These are phyloP conservation scores for Zhuqinia jingwanae DNA, from an alignment of 2,888 invertebrate genomes.

Conservation along the genomic window DNA sequence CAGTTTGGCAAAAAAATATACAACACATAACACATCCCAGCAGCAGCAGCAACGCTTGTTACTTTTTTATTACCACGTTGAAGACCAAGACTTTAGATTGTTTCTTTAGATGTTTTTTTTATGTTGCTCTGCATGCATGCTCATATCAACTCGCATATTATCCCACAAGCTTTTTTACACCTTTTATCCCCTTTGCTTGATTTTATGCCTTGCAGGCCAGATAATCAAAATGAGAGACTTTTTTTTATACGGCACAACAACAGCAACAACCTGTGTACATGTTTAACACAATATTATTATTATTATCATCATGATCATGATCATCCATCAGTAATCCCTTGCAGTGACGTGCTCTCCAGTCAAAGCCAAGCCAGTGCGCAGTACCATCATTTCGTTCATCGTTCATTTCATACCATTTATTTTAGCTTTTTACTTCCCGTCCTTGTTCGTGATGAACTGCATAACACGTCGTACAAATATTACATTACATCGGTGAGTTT, in stretches of 20 bases:
- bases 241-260: neutral
- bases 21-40: constrained; percentile 17
- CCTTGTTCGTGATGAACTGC: constrained; percentile 16
- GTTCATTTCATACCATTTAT: neutral
- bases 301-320: constrained; percentile 34
- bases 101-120: neutral
- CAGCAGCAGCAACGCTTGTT: neutral
- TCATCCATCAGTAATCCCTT: constrained; percentile 59
- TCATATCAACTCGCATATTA: neutral
- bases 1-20: constrained; percentile 55
- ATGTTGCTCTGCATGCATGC: neutral
- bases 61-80: neutral
- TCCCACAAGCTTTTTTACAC: constrained; percentile 27
- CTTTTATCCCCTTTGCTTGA: constrained; percentile 15
- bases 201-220: constrained; percentile 38
- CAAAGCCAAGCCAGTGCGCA: too few species aligned
- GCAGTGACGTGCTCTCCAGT: neutral
- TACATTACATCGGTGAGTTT: too few species aligned
- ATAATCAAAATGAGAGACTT: constrained; percentile 32
- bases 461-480: neutral
- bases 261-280: constrained; percentile 35
- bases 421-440: constrained; percentile 38
- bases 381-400: neutral
- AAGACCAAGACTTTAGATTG: neutral
- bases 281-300: constrained; percentile 56